Evolutionary conservation across 2,888 invertebrate species (phyloP).

Genomic region (Bedellia somnulentella): DNA sequence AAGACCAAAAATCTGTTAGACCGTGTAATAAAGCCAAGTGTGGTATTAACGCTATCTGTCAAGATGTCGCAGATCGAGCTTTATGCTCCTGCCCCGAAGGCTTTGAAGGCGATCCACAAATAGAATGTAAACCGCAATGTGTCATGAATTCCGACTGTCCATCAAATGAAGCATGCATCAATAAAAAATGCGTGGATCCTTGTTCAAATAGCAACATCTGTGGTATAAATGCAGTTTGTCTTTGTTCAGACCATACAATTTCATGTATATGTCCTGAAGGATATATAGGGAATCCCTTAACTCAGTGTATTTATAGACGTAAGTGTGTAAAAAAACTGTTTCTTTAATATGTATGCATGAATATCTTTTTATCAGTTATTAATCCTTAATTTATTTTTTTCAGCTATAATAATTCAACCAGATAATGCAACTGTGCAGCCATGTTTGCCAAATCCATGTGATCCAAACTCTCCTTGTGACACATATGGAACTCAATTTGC

Average conservation of each 20-base stretch:
- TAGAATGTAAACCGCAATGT: conserved; percentile 78
- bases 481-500: conserved; percentile 75
- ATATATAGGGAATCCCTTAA: conserved; percentile 78
- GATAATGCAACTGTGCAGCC: conserved; percentile 68
- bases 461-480: conserved; percentile 67
- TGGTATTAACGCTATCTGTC: conserved; percentile 78
- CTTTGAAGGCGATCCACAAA: conserved; percentile 77
- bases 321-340: conserved; percentile 26
- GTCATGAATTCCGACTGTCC: conserved; percentile 82
- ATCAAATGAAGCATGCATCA: conserved; percentile 72
- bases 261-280: conserved; percentile 77
- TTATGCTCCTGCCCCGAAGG: conserved; percentile 77
- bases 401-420: conserved; percentile 52
- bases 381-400: conserved; percentile 16
- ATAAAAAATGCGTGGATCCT: conserved; percentile 74
- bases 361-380: too few relatives aligned
- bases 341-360: conserved; percentile 2
- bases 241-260: conserved; percentile 80
- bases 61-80: conserved; percentile 68
- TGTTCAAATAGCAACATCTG: conserved; percentile 72
- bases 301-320: conserved; percentile 67
- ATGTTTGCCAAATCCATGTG: conserved; percentile 79
- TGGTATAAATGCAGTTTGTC: conserved; percentile 79
- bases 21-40: conserved; percentile 78
- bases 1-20: conserved; percentile 55